Evolutionary conservation across 2,113 vertebrate genomes (phyloP).

Genomic region (Podiceps cristatus): DNA sequence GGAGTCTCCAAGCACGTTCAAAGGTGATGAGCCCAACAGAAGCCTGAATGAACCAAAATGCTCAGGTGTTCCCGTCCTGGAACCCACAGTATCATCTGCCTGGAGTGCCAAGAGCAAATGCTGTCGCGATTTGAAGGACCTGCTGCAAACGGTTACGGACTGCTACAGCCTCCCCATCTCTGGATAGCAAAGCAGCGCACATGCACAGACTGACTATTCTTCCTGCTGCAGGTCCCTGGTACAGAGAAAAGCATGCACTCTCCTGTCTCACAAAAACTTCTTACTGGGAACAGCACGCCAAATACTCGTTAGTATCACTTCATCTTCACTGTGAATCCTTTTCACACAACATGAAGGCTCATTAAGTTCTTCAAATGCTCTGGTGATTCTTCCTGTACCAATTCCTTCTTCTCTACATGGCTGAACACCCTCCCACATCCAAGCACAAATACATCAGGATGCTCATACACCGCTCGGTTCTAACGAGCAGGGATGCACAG

Average conservation of each 20-base stretch:
- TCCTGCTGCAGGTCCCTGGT: not conserved
- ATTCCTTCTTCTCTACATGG: not conserved
- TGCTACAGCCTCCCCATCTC: not conserved
- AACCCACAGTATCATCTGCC: rapidly evolving
- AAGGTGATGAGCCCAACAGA: not conserved
- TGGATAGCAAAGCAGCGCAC: not conserved
- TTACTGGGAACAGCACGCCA: rapidly evolving
- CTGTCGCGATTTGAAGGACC: not conserved
- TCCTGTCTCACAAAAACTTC: not conserved
- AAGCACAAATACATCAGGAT: not conserved
- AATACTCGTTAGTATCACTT: not conserved
- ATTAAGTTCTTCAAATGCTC: not conserved
- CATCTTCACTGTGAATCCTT: not conserved
- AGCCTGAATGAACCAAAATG: not conserved
- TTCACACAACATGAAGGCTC: not conserved
- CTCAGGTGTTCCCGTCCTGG: not conserved
- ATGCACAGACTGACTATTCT: not conserved
- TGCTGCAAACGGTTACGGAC: not conserved
- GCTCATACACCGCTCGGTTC: not conserved
- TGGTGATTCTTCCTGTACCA: not conserved
- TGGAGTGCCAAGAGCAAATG: not conserved
- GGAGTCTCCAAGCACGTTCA: not conserved
- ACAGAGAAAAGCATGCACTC: not conserved
- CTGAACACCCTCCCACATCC: not conserved
- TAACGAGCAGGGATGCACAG: not conserved